Conservation (phyloP, 2,797 vertebrate genomes). For the Phoebastria nigripes region DNA sequence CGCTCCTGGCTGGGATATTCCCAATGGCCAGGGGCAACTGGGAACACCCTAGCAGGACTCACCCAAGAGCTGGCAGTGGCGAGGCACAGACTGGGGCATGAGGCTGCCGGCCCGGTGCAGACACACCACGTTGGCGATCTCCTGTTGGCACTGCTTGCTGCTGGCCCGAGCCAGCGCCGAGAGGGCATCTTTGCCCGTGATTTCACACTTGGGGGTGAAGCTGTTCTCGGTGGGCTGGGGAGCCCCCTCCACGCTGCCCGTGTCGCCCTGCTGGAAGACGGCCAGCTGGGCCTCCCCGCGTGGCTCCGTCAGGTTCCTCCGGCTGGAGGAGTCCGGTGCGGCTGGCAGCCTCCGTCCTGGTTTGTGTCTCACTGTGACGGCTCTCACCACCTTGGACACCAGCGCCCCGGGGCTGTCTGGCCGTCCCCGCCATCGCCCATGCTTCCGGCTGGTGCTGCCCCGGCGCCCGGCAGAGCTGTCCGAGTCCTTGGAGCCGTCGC, state of each 20-base stretch:
- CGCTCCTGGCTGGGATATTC: fast-evolving
- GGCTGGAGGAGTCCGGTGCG: slow-evolving; percentile 80
- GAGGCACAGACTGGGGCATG: slow-evolving; percentile 88
- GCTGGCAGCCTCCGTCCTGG: slow-evolving; percentile 58
- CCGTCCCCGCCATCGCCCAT: slow-evolving; percentile 77
- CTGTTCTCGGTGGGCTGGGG: slow-evolving; percentile 84
- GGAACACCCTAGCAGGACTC: slow-evolving; percentile 37
- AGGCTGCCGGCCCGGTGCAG: slow-evolving; percentile 89
- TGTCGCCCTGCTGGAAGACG: slow-evolving; percentile 83
- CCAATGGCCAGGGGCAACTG: fast-evolving
- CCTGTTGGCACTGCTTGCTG: slow-evolving; percentile 90
- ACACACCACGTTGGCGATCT: slow-evolving; percentile 93
- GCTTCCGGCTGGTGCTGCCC: slow-evolving; percentile 74
- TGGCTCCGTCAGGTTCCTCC: slow-evolving; percentile 81
- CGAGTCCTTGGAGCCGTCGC: slow-evolving; percentile 80
- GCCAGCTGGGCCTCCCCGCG: slow-evolving; percentile 69
- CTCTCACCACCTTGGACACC: slow-evolving; percentile 75
- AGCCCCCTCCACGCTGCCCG: slow-evolving; percentile 91
- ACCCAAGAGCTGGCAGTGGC: slow-evolving; percentile 91
- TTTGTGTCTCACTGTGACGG: slow-evolving; percentile 73
- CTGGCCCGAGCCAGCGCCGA: slow-evolving; percentile 89
- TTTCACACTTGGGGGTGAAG: slow-evolving; percentile 92
- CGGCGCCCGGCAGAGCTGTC: slow-evolving; percentile 83
- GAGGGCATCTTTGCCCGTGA: slow-evolving; percentile 90
- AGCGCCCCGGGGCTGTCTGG: slow-evolving; percentile 73